phyloP scores from a whole-genome alignment of 2,113 vertebrate genomes.

The Sander lucioperca region DNA sequence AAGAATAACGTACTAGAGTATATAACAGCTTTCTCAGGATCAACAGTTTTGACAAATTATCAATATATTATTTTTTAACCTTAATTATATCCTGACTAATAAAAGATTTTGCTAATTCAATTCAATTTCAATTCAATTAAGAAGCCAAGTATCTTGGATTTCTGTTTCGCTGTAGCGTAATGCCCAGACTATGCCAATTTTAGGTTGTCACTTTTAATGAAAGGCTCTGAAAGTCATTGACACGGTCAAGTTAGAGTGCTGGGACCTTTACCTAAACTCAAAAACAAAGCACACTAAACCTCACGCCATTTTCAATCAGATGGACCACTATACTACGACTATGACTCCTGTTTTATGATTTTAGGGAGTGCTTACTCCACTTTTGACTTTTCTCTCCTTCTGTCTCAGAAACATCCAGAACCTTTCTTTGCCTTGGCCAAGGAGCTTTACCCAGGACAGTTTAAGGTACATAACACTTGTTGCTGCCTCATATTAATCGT shows the following conservation, averaged over 20 bases:
- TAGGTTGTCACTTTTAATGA: not conserved
- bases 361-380: not conserved
- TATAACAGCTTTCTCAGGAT: not conserved
- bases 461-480: slow-evolving; percentile 88
- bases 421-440: slow-evolving; percentile 92
- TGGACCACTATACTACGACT: not conserved
- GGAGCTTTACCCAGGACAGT: slow-evolving; percentile 93
- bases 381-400: not conserved
- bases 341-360: not conserved
- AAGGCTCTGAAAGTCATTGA: not conserved
- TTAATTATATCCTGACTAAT: not conserved
- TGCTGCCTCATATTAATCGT: not conserved
- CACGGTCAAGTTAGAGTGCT: not conserved
- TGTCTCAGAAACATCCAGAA: slow-evolving; percentile 90
- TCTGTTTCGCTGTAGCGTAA: not conserved
- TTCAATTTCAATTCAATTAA: no score
- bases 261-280: not conserved
- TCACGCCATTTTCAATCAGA: not conserved
- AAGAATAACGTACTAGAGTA: accelerated
- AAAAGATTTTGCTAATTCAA: not conserved
- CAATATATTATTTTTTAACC: not conserved
- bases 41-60: not conserved
- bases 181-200: not conserved
- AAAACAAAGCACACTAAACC: not conserved
- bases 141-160: not conserved